These are phyloP conservation scores for Telenomus remus DNA, from an alignment of 1,140 invertebrate species.

Conservation along the genomic window DNA sequence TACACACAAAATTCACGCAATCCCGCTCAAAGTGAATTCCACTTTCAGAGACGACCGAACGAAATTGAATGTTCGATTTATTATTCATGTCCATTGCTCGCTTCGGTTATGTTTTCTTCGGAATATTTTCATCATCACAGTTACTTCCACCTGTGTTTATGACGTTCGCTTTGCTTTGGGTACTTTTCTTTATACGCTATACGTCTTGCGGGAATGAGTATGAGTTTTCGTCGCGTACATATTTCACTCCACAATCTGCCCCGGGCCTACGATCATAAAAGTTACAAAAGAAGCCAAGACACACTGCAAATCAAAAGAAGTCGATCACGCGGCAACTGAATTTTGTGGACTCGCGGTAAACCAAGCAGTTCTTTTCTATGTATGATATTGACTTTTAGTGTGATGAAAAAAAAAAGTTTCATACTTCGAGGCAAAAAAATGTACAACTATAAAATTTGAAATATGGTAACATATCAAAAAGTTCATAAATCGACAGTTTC, in stretches of 20 bases:
- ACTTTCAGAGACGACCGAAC: background rate
- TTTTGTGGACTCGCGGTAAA: constrained; percentile 58
- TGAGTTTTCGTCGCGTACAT: constrained; percentile 60
- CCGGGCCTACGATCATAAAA: constrained; percentile 54
- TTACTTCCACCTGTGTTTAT: constrained; percentile 43
- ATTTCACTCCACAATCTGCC: constrained; percentile 63
- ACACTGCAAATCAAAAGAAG: constrained; percentile 57
- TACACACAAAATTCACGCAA: background rate
- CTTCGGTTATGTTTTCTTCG: constrained; percentile 29
- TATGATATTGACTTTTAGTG: constrained; percentile 39
- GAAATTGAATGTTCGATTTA: constrained; percentile 14
- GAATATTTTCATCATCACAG: constrained; percentile 17
- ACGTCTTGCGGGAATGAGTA: constrained; percentile 55
- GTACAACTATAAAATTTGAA: too few relatives aligned
- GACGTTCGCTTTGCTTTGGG: constrained; percentile 31
- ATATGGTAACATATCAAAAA: too few relatives aligned
- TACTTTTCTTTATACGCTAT: constrained; percentile 41
- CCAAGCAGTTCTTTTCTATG: constrained; percentile 48
- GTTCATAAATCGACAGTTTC: too few relatives aligned
- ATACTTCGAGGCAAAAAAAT: too few relatives aligned
- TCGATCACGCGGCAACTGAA: constrained; percentile 52
- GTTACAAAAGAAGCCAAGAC: constrained; percentile 51
- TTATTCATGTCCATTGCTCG: constrained; percentile 4
- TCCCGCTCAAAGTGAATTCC: background rate
- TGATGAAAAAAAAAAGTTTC: constrained; percentile 6